phyloP scores from a whole-genome alignment of 2,888 invertebrate genomes.

The Dryocosmus kuriphilus region DNA sequence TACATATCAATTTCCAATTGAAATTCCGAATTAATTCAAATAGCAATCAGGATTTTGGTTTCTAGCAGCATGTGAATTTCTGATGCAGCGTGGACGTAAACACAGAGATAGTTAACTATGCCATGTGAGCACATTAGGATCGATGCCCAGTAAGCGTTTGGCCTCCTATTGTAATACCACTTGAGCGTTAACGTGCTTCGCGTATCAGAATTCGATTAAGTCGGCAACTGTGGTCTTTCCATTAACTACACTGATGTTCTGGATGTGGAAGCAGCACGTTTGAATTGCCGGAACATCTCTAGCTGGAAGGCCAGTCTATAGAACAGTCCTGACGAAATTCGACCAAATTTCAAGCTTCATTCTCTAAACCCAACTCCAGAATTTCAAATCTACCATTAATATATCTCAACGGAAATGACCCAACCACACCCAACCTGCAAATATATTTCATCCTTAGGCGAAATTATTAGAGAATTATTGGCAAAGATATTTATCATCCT shows the following conservation, averaged over 20 bases:
- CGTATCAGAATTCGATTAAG: constrained; percentile 36
- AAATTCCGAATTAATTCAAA: background rate
- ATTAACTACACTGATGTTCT: constrained; percentile 9
- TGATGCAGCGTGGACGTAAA: constrained; percentile 1
- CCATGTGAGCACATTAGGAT: constrained; percentile 18
- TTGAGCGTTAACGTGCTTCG: constrained; percentile 27
- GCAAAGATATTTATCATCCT: constrained; percentile 5
- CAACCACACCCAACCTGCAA: background rate
- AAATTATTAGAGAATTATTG: background rate
- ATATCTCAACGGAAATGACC: background rate
- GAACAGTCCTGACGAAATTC: constrained; percentile 12
- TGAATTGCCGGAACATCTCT: constrained; percentile 32
- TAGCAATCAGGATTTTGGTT: background rate
- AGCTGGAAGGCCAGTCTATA: constrained; percentile 20
- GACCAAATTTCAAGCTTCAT: constrained; percentile 4
- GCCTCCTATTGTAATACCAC: constrained; percentile 25
- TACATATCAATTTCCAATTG: background rate
- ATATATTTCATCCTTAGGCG: background rate
- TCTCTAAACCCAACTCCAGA: background rate
- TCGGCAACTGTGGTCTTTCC: constrained; percentile 30
- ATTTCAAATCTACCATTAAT: constrained; percentile 14
- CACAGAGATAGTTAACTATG: constrained; percentile 1
- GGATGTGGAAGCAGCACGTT: constrained; percentile 1
- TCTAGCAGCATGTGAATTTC: constrained; percentile 6
- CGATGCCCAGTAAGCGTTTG: constrained; percentile 28